Base-by-base conservation (phyloP, 2,797 vertebrate species). In the Coendou prehensilis region DNA sequence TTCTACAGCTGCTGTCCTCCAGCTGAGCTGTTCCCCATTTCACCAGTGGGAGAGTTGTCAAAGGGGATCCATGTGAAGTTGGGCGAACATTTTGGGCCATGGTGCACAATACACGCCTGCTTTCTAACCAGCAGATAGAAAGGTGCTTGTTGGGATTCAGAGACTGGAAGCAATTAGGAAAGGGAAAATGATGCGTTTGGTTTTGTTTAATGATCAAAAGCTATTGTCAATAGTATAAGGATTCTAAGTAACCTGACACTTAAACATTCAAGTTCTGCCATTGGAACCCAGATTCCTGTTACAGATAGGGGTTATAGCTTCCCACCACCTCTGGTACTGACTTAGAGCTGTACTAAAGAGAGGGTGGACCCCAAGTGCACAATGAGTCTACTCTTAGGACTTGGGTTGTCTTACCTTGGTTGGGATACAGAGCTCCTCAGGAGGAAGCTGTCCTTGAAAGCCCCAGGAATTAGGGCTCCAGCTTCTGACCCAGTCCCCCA, bases 101-200 rank as follows among this genome's bases (percentile, higher is more conserved):
- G 3, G 9, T 33, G 52, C 22, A 4, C 26, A 1, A 7, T 18
- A 10, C 28, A 26, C 37, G 75, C 47, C 85, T 75, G 22, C 0
- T 67, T 67, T n/a, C 33, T 0, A 2, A 41, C 59, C 84, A 47
- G 59, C 73, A 64, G 59, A 47, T 23, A 56, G 3, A 88, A 97
- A 97, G 88, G 96, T 96, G 86, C 6, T 71, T 63, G 57, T 71
- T 91, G 86, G 80, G 56, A 57, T 41, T 54, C 41, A 91, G 76
- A 57, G 11, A 37, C 50, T 9, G 13, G 37, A 63, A 91, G 20
- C 56, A 45, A 28, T n/a, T 37, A 79, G 26, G 67, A 22, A 90
- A 82, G 56, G 56, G 56, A 80, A 37, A 85, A 89, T 5, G 52
- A 75, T 64, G 50, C 18, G 1, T 75, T 96, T 93, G 75, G 56